phyloP scores from a whole-genome alignment of 2,797 vertebrate species.

The Alauda arvensis region DNA sequence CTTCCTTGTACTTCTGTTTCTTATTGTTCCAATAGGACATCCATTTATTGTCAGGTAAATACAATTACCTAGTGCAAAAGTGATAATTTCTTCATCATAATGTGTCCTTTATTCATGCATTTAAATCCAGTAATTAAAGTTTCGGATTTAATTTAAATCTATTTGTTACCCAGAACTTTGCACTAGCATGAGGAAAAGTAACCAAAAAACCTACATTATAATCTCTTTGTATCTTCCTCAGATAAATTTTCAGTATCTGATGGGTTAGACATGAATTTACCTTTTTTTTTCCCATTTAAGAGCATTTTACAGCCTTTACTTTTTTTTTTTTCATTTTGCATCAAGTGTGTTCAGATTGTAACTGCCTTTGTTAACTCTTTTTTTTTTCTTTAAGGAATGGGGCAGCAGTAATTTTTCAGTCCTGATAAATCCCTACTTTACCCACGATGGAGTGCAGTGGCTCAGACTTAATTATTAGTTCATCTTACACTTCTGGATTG shows the following conservation, averaged over 20 bases:
- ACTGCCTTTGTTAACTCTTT: rapidly evolving
- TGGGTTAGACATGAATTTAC: background rate
- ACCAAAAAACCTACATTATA: background rate
- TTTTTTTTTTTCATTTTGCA: background rate
- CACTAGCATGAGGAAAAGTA: background rate
- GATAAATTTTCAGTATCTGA: background rate
- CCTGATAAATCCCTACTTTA: background rate
- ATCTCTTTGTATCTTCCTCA: background rate
- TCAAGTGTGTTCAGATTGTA: background rate
- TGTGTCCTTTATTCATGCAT: background rate
- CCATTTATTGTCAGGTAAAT: background rate
- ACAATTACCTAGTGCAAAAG: background rate
- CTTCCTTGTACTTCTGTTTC: background rate
- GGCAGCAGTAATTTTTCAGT: background rate
- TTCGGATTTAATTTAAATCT: background rate
- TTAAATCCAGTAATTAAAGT: background rate
- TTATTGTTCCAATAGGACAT: background rate
- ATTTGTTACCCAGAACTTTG: background rate
- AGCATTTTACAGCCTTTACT: background rate
- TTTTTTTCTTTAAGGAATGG: background rate
- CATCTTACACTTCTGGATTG: background rate
- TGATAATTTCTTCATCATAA: background rate
- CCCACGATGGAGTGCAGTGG: background rate
- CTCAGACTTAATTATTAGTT: background rate
- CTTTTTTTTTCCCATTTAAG: background rate